phyloP scores from a whole-genome alignment of 1,140 invertebrate species.

The Listronotus bonariensis region DNA sequence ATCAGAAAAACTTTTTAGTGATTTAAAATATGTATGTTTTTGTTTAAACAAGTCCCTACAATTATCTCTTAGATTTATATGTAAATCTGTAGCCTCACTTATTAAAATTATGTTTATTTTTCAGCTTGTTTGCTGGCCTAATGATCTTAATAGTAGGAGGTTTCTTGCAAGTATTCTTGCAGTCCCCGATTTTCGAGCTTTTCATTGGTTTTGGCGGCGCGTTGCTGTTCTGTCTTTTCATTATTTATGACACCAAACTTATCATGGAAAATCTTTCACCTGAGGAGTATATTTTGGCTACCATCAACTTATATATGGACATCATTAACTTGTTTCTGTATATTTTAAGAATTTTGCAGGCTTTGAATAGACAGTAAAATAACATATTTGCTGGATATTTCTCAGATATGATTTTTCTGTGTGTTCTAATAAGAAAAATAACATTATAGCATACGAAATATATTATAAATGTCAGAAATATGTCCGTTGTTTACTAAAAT shows the following conservation, averaged over 20 bases:
- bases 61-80: too few species aligned
- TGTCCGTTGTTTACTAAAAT: too few species aligned
- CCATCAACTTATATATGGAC: conserved; percentile 85
- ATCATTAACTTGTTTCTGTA: conserved; percentile 86
- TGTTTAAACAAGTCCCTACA: too few species aligned
- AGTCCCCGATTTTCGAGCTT: conserved; percentile 69
- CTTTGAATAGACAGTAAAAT: conserved; percentile 24
- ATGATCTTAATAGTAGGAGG: conserved; percentile 73
- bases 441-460: too few species aligned
- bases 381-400: too few species aligned
- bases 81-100: too few species aligned
- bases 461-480: too few species aligned
- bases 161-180: conserved; percentile 74
- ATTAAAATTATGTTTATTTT: too few species aligned
- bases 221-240: conserved; percentile 74
- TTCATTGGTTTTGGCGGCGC: conserved; percentile 72
- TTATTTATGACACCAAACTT: conserved; percentile 70
- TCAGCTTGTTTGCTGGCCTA: conserved; percentile 72
- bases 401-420: too few species aligned
- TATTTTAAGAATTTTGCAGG: conserved; percentile 49
- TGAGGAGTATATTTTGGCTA: conserved; percentile 78
- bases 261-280: conserved; percentile 72
- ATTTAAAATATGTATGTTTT: too few species aligned
- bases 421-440: too few species aligned
- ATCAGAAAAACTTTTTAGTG: too few species aligned